Evolutionary conservation across 2,113 vertebrate genomes (phyloP), one percentile per base, ranked within the genome.

Genomic region (Lasiurus borealis): DNA sequence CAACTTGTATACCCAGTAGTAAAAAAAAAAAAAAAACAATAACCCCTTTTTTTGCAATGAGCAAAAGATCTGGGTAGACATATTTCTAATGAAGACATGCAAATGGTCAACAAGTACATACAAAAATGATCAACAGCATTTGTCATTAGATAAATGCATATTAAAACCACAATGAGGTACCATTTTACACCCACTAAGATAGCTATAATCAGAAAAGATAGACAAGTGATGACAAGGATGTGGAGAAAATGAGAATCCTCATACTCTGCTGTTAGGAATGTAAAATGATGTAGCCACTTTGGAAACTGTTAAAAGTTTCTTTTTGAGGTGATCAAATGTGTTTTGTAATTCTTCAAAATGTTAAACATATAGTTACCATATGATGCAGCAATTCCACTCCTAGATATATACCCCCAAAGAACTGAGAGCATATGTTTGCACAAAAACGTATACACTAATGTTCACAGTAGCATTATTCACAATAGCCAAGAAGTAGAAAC

Each of bases 21-120:
- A 44, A 90, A 90, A 86, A 84, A n/a, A 71, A 52, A 84, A 34
- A 90, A 86, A 84, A n/a, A 71, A 52, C 80, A 34, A n/a, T 25
- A 68, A 81, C 8, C 9, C 4, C n/a, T 40, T 69, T 64, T 64
- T 93, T 88, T 1, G 12, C 90, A 90, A 62, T 5, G 16, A 23
- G 14, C 57, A 76, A 78, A 66, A n/a, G 23, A 85, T 48, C 36
- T 85, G 25, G 50, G 36, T 21, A 72, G 50, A 59, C 8, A 6
- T 9, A 29, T 25, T 73, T 71, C 54, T 46, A 36, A 34, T 66
- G 31, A 86, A 83, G 76, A 34, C 34, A 54, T 1, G 31, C 21
- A 57, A 10, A 40, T 50, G 14, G 23, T 9, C 40, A 78, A 77
- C 0, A 34, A 66, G 16, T 31, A 36, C 11, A 46, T 6, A 25